Percentiles rank a stretch among this genome's conserved stretches.
Evolutionary conservation across 2,797 vertebrate species (phyloP).

Genomic region (Chaunax sp.): DNA sequence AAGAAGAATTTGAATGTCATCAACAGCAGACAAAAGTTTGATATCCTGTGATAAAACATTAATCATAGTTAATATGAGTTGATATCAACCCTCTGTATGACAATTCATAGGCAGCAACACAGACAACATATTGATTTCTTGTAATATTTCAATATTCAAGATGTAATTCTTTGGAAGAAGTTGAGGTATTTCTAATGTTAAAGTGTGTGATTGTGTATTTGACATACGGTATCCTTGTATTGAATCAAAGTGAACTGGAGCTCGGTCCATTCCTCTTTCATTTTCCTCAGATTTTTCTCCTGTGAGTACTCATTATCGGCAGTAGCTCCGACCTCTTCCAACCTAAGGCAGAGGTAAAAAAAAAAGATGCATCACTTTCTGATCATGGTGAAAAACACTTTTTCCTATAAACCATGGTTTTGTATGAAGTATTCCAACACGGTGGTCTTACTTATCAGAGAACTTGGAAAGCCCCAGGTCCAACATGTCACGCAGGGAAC

Average conservation of each 20-base stretch:
- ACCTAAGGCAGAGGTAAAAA: slow-evolving; percentile 69
- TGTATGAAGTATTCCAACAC: background rate
- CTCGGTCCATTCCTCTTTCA: slow-evolving; percentile 89
- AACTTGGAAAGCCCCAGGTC: slow-evolving; percentile 86
- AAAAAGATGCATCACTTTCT: background rate
- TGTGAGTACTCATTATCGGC: slow-evolving; percentile 93
- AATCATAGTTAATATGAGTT: slow-evolving; percentile 2
- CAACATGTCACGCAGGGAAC: slow-evolving; percentile 87
- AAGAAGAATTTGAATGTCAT: slow-evolving; percentile 92
- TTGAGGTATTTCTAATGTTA: too few species aligned
- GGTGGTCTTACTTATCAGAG: slow-evolving; percentile 84
- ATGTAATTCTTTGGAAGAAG: slow-evolving; percentile 2
- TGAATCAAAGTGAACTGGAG: slow-evolving; percentile 81
- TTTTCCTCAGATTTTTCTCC: slow-evolving; percentile 91
- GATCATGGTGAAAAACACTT: background rate
- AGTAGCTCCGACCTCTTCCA: slow-evolving; percentile 88
- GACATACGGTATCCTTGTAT: slow-evolving; percentile 91
- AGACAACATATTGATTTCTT: background rate
- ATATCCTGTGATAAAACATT: slow-evolving; percentile 82
- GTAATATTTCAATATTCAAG: slow-evolving; percentile 12
- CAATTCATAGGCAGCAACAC: background rate
- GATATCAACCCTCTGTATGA: background rate
- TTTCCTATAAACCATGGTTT: background rate
- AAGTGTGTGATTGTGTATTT: slow-evolving; percentile 14
- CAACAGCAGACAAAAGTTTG: slow-evolving; percentile 87